phyloP scores from a whole-genome alignment of 2,113 vertebrate species.

The Thomomys bottae region DNA sequence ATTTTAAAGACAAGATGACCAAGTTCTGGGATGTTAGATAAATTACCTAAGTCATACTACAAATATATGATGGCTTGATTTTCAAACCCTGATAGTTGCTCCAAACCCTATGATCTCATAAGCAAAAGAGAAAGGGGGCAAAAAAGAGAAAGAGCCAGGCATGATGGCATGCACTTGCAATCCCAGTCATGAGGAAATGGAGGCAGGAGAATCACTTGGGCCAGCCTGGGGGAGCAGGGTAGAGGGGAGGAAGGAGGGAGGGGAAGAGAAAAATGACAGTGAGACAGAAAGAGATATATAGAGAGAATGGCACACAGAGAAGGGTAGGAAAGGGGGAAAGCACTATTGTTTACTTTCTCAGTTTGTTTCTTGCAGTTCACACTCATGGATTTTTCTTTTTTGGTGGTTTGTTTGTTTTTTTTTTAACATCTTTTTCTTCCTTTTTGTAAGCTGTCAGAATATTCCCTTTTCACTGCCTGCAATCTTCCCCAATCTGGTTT shows the following conservation, averaged over 20 bases:
- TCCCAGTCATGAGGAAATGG: background rate
- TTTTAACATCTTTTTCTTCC: background rate
- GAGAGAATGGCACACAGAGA: background rate
- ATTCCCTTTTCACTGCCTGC: background rate
- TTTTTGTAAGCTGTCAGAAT: constrained; percentile 11
- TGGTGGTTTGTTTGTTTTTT: too few species aligned
- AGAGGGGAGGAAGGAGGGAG: background rate
- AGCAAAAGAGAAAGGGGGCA: background rate
- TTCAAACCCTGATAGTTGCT: background rate
- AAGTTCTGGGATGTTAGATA: background rate
- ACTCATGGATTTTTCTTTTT: too few species aligned
- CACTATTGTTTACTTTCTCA: background rate
- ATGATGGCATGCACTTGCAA: background rate
- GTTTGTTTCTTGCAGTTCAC: background rate
- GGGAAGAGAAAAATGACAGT: too few species aligned
- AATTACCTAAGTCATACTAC: background rate
- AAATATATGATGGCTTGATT: background rate
- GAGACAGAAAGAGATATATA: too few species aligned
- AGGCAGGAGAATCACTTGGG: background rate
- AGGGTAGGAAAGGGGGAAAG: background rate
- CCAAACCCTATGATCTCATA: background rate
- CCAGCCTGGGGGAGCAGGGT: background rate
- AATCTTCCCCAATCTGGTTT: background rate
- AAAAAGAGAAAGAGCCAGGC: background rate
- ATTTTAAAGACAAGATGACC: constrained; percentile 8